phyloP scores from a whole-genome alignment of 2,888 invertebrate genomes.

The Andrena haemorrhoa region DNA sequence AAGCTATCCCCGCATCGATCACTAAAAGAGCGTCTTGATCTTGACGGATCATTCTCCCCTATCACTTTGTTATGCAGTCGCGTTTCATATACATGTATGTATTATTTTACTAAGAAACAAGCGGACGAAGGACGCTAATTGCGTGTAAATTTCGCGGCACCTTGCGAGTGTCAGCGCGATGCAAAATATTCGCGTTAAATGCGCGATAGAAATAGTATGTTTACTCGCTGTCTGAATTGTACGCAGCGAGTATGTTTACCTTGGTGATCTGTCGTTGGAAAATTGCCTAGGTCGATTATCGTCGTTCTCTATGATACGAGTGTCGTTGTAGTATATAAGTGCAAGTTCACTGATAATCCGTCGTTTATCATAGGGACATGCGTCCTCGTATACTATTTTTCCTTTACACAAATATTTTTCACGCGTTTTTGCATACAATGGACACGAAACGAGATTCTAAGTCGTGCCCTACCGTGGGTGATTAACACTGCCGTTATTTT shows the following conservation, averaged over 20 bases:
- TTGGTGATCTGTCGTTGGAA: not conserved
- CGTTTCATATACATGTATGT: too few relatives aligned
- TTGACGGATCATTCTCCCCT: too few relatives aligned
- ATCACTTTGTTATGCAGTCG: too few relatives aligned
- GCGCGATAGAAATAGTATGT: constrained; percentile 6
- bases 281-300: not conserved
- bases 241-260: not conserved
- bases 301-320: not conserved
- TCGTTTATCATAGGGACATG: not conserved
- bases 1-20: too few relatives aligned
- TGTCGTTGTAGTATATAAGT: too few relatives aligned
- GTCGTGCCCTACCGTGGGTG: too few relatives aligned
- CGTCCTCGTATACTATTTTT: too few relatives aligned
- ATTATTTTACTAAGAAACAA: not conserved
- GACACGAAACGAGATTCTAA: not conserved
- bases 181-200: not conserved
- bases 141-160: not conserved
- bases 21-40: too few relatives aligned
- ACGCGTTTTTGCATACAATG: not conserved
- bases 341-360: constrained; percentile 21
- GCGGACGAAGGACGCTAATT: too few relatives aligned
- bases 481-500: too few relatives aligned
- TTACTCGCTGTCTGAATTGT: not conserved
- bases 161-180: not conserved
- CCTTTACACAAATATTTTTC: too few relatives aligned